Percentiles rank a stretch among this genome's conserved stretches.
These are phyloP conservation scores for Brienomyrus brachyistius DNA, from an alignment of 2,113 vertebrate genomes.

Conservation along the genomic window DNA sequence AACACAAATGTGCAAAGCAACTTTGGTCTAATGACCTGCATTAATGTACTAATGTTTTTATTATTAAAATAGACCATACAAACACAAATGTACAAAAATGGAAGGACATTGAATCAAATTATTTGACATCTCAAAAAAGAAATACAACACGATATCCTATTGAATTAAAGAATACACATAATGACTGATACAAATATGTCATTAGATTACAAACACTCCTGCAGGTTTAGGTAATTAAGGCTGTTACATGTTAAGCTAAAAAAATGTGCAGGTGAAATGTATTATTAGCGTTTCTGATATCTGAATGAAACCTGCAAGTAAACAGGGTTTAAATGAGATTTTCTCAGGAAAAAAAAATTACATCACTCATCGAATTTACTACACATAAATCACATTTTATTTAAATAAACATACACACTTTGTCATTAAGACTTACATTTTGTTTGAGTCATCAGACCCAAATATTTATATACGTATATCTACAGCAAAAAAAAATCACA, in stretches of 20 bases:
- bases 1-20: not conserved
- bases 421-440: conserved; percentile 78
- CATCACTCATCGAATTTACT: conserved; percentile 26
- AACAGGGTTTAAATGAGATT: not conserved
- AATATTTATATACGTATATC: conserved; percentile 51
- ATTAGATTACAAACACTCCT: not conserved
- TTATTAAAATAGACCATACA: not conserved
- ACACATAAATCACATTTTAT: conserved; percentile 46
- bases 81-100: not conserved
- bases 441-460: conserved; percentile 70
- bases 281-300: not conserved
- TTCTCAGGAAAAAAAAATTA: not conserved
- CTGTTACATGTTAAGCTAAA: not conserved
- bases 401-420: conserved; percentile 63
- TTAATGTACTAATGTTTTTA: not conserved
- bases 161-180: not conserved
- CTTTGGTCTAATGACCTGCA: not conserved
- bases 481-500: conserved; percentile 42
- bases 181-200: not conserved
- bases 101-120: not conserved
- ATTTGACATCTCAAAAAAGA: not conserved
- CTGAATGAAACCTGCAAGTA: not conserved
- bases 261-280: not conserved
- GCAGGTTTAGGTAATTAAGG: not conserved
- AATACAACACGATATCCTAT: not conserved